phyloP scores from a whole-genome alignment of 2,888 invertebrate genomes.

The Schrankia costaestrigalis region DNA sequence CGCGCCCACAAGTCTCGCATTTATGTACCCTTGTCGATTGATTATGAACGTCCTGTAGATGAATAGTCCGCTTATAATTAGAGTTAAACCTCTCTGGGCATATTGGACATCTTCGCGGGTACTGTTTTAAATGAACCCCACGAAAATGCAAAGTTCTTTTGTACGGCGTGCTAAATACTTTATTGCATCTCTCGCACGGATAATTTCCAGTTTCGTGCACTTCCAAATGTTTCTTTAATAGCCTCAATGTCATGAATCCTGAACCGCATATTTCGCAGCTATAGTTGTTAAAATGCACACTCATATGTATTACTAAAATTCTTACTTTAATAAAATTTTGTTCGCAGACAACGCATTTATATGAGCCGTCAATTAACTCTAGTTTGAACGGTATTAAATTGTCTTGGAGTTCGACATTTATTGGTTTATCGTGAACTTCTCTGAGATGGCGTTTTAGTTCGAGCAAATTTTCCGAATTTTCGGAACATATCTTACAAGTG shows the following conservation, averaged over 20 bases:
- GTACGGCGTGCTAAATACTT: slow-evolving; percentile 65
- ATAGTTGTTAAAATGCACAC: slow-evolving; percentile 72
- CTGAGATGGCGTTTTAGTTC: slow-evolving; percentile 63
- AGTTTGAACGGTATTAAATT: slow-evolving; percentile 71
- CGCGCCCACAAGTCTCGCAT: slow-evolving; percentile 68
- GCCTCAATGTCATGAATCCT: slow-evolving; percentile 67
- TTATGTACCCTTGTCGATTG: slow-evolving; percentile 70
- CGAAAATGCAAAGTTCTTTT: slow-evolving; percentile 64
- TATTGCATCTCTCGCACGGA: slow-evolving; percentile 65
- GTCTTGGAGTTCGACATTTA: slow-evolving; percentile 64
- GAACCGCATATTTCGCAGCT: slow-evolving; percentile 74
- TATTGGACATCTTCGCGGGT: slow-evolving; percentile 64
- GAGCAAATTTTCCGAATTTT: slow-evolving; percentile 41
- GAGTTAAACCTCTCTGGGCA: slow-evolving; percentile 73
- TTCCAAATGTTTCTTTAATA: slow-evolving; percentile 69
- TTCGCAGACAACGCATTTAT: slow-evolving; percentile 64
- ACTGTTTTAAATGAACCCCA: slow-evolving; percentile 69
- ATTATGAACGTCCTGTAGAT: slow-evolving; percentile 70
- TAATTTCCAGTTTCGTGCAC: slow-evolving; percentile 70
- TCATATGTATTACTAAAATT: slow-evolving; percentile 72
- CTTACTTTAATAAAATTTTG: slow-evolving; percentile 66
- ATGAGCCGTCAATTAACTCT: slow-evolving; percentile 47
- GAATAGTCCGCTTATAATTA: slow-evolving; percentile 70
- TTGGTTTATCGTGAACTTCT: slow-evolving; percentile 52
- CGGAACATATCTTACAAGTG: slow-evolving; percentile 58